Conservation (phyloP, 2,113 vertebrate species). For the Myrmophylax atrothorax region DNA sequence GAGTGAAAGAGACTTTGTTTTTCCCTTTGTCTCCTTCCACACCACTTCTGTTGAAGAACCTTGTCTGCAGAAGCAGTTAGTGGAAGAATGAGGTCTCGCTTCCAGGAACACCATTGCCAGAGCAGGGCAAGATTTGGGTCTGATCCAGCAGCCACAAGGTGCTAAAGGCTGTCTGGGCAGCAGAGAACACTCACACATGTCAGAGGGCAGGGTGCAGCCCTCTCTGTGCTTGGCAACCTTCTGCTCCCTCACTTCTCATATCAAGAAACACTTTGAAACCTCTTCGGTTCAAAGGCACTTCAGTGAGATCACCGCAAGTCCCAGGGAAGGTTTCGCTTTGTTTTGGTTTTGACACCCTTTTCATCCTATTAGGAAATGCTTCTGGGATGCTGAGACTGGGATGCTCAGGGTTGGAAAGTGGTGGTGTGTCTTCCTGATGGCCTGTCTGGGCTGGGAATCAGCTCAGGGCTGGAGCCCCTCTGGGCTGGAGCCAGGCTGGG, state of each 20-base stretch:
- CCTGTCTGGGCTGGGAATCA: not conserved
- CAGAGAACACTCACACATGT: slow-evolving; percentile 18
- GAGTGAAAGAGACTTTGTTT: not conserved
- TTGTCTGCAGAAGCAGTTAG: not conserved
- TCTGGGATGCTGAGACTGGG: not conserved
- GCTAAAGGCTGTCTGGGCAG: slow-evolving; percentile 28
- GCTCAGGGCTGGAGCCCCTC: not conserved
- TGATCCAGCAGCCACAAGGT: slow-evolving; percentile 54
- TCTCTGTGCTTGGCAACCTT: slow-evolving; percentile 25
- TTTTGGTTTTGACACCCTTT: slow-evolving; percentile 36
- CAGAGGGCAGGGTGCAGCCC: slow-evolving; percentile 39
- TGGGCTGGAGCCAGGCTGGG: not conserved
- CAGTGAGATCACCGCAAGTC: not conserved
- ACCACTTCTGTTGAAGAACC: slow-evolving; percentile 1
- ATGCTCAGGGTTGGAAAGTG: not conserved
- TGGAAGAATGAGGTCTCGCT: not conserved
- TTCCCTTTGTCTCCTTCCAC: not conserved
- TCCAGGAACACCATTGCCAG: slow-evolving; percentile 5
- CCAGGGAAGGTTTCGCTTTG: slow-evolving; percentile 7
- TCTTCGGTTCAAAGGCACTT: not conserved
- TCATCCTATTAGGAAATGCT: not conserved
- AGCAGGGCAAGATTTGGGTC: not conserved
- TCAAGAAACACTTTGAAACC: slow-evolving; percentile 21
- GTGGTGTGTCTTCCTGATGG: not conserved
- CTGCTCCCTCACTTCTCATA: not conserved